These are phyloP conservation scores for Ophion obscuratus DNA, from an alignment of 2,888 invertebrate genomes.

Conservation along the genomic window DNA sequence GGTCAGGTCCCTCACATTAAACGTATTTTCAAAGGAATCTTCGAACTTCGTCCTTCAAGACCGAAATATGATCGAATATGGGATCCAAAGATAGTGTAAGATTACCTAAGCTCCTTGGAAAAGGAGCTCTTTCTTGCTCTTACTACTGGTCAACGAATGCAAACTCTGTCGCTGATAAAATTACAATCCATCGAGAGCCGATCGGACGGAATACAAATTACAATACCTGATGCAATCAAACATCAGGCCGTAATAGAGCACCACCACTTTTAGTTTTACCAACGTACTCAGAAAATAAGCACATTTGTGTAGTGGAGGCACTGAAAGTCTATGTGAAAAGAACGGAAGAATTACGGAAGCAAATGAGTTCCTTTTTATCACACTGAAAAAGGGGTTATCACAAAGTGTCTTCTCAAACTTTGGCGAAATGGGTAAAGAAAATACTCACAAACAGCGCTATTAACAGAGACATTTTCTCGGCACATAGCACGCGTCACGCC, in stretches of 20 bases:
- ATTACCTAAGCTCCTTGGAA: not conserved
- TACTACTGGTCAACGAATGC: not conserved
- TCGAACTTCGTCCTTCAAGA: not conserved
- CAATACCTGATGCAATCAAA: slow-evolving; percentile 3
- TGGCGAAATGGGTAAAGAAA: no score
- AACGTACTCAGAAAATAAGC: no score
- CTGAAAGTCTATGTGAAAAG: no score
- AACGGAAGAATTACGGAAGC: no score
- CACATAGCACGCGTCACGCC: no score
- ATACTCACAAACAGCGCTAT: no score
- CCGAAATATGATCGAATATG: slow-evolving; percentile 24
- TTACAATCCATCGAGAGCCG: not conserved
- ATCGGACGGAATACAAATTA: not conserved
- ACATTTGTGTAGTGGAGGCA: no score
- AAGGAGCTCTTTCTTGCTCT: not conserved
- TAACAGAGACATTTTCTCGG: no score
- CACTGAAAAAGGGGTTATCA: no score
- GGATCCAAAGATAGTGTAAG: slow-evolving; percentile 8
- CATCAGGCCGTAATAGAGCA: not conserved
- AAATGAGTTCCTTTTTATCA: no score
- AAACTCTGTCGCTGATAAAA: not conserved
- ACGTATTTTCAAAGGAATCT: slow-evolving; percentile 70
- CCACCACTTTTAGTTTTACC: no score
- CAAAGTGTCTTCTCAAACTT: no score
- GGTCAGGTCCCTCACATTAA: slow-evolving; percentile 64